Evolutionary conservation across 1,140 invertebrate genomes (phyloP).

Genomic region (Polypedilum pembai): DNA sequence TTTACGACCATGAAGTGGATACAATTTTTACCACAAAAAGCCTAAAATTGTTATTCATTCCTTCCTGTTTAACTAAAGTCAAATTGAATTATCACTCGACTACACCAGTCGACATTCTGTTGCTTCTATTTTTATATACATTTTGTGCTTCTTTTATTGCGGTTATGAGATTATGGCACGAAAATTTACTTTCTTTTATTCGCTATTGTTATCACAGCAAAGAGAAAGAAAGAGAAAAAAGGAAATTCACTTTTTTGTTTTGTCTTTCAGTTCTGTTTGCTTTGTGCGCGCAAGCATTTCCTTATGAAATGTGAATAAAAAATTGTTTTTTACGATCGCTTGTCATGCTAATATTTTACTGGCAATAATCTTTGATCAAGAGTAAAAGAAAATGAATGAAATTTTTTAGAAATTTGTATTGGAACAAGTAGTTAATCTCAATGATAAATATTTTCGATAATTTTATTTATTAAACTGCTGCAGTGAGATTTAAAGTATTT

Average conservation of each 20-base stretch:
- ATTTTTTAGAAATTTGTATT: no score
- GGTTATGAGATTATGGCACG: conserved; percentile 27
- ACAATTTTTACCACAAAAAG: not conserved
- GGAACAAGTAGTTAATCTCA: no score
- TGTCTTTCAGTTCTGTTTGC: not conserved
- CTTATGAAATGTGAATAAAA: not conserved
- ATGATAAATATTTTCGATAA: no score
- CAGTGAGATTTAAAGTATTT: no score
- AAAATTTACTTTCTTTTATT: not conserved
- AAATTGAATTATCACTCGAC: conserved; percentile 23
- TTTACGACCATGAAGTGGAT: not conserved
- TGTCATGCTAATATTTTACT: no score
- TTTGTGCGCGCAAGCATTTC: not conserved
- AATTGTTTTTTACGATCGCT: no score
- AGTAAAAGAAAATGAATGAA: no score
- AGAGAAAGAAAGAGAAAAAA: not conserved
- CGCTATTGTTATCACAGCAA: not conserved
- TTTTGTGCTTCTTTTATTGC: not conserved
- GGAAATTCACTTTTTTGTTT: conserved; percentile 2
- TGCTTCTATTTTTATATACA: not conserved
- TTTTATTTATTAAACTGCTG: no score
- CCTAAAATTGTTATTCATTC: not conserved
- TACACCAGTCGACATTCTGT: conserved; percentile 1
- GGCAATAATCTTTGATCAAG: no score
- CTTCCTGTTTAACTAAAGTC: not conserved